Evolutionary conservation across 1,140 invertebrate genomes (phyloP).

Genomic region (Potamilus streckersoni): DNA sequence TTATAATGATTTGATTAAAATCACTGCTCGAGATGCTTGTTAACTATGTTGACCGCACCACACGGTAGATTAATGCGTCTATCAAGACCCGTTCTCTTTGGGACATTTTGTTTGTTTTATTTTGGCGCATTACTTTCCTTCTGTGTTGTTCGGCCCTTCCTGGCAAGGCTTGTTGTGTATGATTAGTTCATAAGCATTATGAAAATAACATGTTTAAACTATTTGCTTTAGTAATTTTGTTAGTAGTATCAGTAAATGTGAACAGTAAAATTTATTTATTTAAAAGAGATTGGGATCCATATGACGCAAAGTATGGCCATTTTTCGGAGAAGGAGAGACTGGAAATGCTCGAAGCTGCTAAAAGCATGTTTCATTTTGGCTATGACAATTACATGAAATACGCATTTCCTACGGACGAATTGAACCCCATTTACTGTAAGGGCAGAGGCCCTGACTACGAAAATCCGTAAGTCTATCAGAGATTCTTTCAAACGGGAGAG

Average conservation of each 20-base stretch:
- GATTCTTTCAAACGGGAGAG: background rate
- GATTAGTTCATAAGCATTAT: background rate
- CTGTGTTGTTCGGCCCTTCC: too few relatives aligned
- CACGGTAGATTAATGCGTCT: too few relatives aligned
- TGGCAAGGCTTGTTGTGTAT: too few relatives aligned
- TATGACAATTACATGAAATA: constrained; percentile 74
- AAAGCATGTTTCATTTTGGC: constrained; percentile 73
- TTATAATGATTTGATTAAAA: too few relatives aligned
- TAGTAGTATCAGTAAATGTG: constrained; percentile 10
- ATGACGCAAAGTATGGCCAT: constrained; percentile 69
- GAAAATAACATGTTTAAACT: constrained; percentile 23
- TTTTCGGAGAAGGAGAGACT: constrained; percentile 65
- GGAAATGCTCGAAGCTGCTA: constrained; percentile 59
- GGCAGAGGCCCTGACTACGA: constrained; percentile 75
- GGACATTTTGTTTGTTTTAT: too few relatives aligned
- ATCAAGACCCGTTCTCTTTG: too few relatives aligned
- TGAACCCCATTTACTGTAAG: constrained; percentile 73
- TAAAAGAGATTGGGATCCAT: constrained; percentile 62
- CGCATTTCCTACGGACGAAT: constrained; percentile 74
- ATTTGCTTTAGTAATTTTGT: constrained; percentile 1
- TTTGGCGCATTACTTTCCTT: too few relatives aligned
- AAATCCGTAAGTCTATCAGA: constrained; percentile 70
- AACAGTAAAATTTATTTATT: constrained; percentile 45
- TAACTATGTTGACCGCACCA: too few relatives aligned
- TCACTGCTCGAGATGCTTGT: too few relatives aligned